Evolutionary conservation across 2,797 vertebrate species (phyloP).

Genomic region (Orientallactaga sibirica): DNA sequence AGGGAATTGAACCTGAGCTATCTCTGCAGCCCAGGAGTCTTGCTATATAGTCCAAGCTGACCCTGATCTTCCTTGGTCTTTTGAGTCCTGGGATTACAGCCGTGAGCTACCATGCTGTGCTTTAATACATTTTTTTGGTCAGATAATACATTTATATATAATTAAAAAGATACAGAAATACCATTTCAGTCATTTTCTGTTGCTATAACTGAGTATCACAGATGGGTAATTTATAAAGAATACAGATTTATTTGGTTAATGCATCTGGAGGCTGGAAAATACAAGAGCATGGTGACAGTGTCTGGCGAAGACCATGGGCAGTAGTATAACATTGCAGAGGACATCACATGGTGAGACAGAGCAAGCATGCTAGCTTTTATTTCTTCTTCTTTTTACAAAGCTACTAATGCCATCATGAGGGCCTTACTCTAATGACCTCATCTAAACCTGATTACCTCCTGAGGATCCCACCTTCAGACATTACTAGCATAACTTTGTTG

Average conservation of each 20-base stretch:
- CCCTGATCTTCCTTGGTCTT: neutral
- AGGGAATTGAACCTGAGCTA: neutral
- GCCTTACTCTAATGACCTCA: neutral
- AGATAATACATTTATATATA: neutral
- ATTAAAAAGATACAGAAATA: slow-evolving; percentile 6
- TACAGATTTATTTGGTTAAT: neutral
- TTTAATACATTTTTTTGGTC: neutral
- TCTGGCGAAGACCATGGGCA: neutral
- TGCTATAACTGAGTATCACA: neutral
- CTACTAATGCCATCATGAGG: neutral
- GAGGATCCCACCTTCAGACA: neutral
- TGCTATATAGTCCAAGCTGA: neutral
- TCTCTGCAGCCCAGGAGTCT: neutral
- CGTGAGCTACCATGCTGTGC: too few relatives aligned
- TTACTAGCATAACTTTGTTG: neutral
- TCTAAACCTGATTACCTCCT: neutral
- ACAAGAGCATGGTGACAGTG: neutral
- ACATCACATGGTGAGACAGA: neutral
- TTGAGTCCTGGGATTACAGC: too few relatives aligned
- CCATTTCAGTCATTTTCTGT: neutral
- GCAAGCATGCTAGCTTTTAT: too few relatives aligned
- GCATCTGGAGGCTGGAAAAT: neutral
- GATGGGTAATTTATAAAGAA: too few relatives aligned
- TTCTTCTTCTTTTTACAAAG: too few relatives aligned
- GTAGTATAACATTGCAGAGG: neutral